Evolutionary conservation across 2,113 vertebrate species (phyloP).

Genomic region (Austrofundulus limnaeus): DNA sequence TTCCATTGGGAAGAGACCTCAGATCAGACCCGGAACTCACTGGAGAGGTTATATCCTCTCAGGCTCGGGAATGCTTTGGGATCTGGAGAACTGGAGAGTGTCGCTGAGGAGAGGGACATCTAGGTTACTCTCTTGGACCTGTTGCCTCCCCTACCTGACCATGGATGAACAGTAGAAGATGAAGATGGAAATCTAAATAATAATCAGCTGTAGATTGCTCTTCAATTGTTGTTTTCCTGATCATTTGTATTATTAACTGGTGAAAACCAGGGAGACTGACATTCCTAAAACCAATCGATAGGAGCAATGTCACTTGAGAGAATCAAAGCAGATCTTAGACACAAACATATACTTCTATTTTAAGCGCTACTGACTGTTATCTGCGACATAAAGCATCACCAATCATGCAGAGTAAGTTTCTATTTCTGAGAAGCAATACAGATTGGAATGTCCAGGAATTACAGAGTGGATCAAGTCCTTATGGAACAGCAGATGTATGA

Average conservation of each 20-base stretch:
- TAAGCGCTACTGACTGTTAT: background rate
- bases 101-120: too few relatives aligned
- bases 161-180: too few relatives aligned
- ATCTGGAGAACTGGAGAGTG: too few relatives aligned
- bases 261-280: background rate
- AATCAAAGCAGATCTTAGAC: background rate
- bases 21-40: too few relatives aligned
- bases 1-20: too few relatives aligned
- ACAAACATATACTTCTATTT: background rate
- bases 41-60: too few relatives aligned
- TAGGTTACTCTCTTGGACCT: too few relatives aligned
- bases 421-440: conserved; percentile 27
- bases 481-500: conserved; percentile 1
- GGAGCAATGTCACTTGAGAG: background rate
- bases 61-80: too few relatives aligned
- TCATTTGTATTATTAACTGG: background rate
- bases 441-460: conserved; percentile 21
- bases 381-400: background rate
- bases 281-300: background rate
- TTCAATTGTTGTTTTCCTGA: background rate
- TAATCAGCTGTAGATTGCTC: background rate
- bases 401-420: conserved; percentile 2
- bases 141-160: too few relatives aligned
- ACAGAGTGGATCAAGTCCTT: background rate
- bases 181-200: too few relatives aligned